Evolutionary conservation across 1,140 invertebrate genomes (phyloP), one percentile per base, ranked within the genome.

Genomic region (Papilio polyxenes): DNA sequence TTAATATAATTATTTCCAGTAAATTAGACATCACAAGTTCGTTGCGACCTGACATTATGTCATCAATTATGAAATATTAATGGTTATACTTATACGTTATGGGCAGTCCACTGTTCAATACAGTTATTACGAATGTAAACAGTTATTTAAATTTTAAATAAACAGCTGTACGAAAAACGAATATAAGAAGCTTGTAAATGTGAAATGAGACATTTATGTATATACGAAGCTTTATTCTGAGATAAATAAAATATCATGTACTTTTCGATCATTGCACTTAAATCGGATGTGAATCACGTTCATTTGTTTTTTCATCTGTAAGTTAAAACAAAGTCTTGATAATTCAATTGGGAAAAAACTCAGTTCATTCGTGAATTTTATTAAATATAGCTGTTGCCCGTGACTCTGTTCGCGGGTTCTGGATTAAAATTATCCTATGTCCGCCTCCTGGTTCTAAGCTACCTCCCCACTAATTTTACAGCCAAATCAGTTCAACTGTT

Each of bases 121-220:
- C 37, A 75, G 74, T 75, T 75, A 75, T 75, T 75, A 75, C 74
- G 37, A n/a, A 15, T 75, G 17, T 75, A 75, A 75, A 75, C 15
- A 75, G 74, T 59, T 59, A 20, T 20, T 59, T 7, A n/a, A 59
- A 59, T n/a, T n/a, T 59, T 20, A n/a, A 53, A 53, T 6, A 15
- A 59, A 59, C 56, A 59, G n/a, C n/a, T 59, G 56, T n/a, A 59
- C 56, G 56, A 59, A 17, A 59, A 7, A 20, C n/a, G n/a, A 59
- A 20, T 17, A 56, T 17, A 56, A 56, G 53, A 15, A n/a, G 53
- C 53, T 56, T 56, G 17, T n/a, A 4, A 56, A 56, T 56, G 4
- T 17, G 3, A 2, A 17, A 56, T 56, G 7, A 49, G 53, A n/a
- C 17, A 56, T 17, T 5, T 49, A 49, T n/a, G n/a, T n/a, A n/a